A percentile compares a stretch with the other conserved stretches of the same genome.
Evolutionary conservation across 2,797 vertebrate genomes (phyloP).

Genomic region (Orestias chungarensis): DNA sequence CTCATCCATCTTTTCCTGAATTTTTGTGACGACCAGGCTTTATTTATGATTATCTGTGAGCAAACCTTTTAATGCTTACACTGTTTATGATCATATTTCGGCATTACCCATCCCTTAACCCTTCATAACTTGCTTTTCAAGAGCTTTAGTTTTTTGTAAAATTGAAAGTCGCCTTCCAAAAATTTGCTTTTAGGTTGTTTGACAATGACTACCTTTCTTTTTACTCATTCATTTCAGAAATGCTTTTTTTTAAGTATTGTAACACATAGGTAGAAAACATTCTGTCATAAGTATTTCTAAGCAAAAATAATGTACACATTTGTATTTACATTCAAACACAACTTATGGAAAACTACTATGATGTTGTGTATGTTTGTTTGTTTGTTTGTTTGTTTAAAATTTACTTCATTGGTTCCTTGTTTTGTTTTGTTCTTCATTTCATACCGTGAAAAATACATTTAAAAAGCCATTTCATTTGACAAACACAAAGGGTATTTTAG

Average conservation of each 20-base stretch:
- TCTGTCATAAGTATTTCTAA: not conserved
- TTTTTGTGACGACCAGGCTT: not conserved
- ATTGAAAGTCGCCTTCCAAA: not conserved
- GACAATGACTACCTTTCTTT: too few relatives aligned
- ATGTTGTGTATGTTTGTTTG: too few relatives aligned
- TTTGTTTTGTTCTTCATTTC: not conserved
- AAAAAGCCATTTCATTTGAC: slow-evolving; percentile 24
- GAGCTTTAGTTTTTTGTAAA: not conserved
- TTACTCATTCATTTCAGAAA: not conserved
- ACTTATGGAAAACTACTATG: too few relatives aligned
- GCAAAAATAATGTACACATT: not conserved
- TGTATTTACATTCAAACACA: too few relatives aligned
- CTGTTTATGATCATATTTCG: not conserved
- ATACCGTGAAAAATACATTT: slow-evolving; percentile 1
- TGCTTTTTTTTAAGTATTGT: not conserved
- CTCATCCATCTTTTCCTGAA: not conserved
- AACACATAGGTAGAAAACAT: not conserved
- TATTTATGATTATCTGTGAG: not conserved
- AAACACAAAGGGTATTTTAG: not conserved
- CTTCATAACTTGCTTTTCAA: not conserved
- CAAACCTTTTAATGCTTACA: not conserved
- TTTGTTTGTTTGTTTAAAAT: too few relatives aligned
- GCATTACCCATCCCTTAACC: not conserved
- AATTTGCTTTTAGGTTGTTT: not conserved
- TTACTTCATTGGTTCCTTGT: too few relatives aligned